Evolutionary conservation across 2,113 vertebrate genomes (phyloP).

Genomic region (western clawed frog (Xenopus tropicalis)): UCB_Xtro_10.0 CM004447.2:73925501-73926000

Average conservation of each 20-base stretch:
- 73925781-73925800: slow-evolving; percentile 7
- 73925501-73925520: too few species aligned
- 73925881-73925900: not conserved
- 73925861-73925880: slow-evolving; percentile 1
- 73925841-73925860: not conserved
- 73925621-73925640: too few species aligned
- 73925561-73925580: too few species aligned
- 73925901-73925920: not conserved
- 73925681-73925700: too few species aligned
- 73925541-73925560: too few species aligned
- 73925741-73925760: not conserved
- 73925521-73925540: too few species aligned
- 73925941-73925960: not conserved
- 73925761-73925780: not conserved
- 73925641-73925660: too few species aligned
- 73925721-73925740: too few species aligned
- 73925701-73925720: too few species aligned
- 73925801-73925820: not conserved
- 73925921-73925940: not conserved
- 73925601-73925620: too few species aligned
- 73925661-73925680: too few species aligned
- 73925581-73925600: too few species aligned
- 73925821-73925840: not conserved
- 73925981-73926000: not conserved
- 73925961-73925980: slow-evolving; percentile 3